A percentile compares a stretch with the other conserved stretches of the same genome.
These are phyloP conservation scores for Eucera pruinosa DNA, from an alignment of 2,888 invertebrate genomes.

Conservation along the genomic window DNA sequence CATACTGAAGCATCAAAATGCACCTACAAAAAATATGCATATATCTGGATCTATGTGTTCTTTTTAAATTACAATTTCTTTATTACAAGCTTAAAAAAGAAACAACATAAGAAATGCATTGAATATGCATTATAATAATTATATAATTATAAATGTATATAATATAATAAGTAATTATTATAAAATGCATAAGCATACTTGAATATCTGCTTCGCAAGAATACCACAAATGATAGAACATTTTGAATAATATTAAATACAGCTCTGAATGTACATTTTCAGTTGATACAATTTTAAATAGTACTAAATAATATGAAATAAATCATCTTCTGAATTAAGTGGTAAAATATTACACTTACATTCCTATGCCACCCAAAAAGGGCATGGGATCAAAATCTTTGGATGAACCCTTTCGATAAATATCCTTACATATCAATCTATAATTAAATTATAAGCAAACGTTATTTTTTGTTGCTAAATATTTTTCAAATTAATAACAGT, in stretches of 20 bases:
- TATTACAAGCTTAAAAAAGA: not conserved
- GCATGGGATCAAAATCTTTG: constrained; percentile 88
- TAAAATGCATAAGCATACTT: no score
- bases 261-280: no score
- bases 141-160: no score
- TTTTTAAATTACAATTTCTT: not conserved
- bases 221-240: not conserved
- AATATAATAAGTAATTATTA: no score
- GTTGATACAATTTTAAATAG: no score
- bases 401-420: constrained; percentile 89
- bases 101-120: not conserved
- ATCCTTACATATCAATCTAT: constrained; percentile 89
- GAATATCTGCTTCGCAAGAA: not conserved
- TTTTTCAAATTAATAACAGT: not conserved
- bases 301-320: no score
- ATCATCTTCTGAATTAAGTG: not conserved
- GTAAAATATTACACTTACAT: constrained; percentile 87
- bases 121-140: no score
- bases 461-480: not conserved
- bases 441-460: constrained; percentile 34
- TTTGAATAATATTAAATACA: no score
- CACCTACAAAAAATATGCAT: constrained; percentile 86
- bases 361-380: constrained; percentile 91
- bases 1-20: constrained; percentile 91
- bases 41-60: not conserved